phyloP scores from a whole-genome alignment of 1,140 invertebrate species.

The Bombus confusus region DNA sequence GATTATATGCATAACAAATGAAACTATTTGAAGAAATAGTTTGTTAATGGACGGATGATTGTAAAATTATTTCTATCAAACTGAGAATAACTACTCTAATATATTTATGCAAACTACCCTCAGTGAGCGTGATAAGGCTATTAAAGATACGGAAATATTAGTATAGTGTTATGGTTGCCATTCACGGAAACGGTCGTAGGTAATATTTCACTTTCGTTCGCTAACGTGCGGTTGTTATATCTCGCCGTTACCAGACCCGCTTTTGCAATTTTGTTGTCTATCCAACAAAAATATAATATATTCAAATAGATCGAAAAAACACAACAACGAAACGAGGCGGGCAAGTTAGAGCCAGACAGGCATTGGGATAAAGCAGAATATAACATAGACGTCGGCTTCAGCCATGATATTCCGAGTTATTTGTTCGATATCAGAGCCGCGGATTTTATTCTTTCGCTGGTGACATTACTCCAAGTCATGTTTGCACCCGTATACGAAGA shows the following conservation, averaged over 20 bases:
- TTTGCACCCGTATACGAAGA: conserved; percentile 69
- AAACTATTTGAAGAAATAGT: no score
- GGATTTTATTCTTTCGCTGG: conserved; percentile 74
- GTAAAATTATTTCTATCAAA: background rate
- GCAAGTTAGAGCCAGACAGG: background rate
- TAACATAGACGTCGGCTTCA: conserved; percentile 30
- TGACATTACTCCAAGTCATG: conserved; percentile 77
- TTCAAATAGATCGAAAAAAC: conserved; percentile 17
- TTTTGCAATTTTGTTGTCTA: background rate
- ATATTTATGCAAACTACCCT: background rate
- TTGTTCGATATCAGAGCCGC: conserved; percentile 68
- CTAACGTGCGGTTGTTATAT: background rate
- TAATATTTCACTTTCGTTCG: background rate
- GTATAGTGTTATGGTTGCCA: no score
- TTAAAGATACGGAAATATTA: background rate
- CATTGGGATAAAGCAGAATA: conserved; percentile 18
- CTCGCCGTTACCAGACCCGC: background rate
- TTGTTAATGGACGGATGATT: background rate
- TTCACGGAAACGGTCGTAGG: background rate
- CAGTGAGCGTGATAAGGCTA: background rate
- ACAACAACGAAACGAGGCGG: background rate
- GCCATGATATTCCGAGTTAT: conserved; percentile 68
- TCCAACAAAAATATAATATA: background rate
- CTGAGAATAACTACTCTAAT: background rate
- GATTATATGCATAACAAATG: background rate